Evolutionary conservation across 1,140 invertebrate species (phyloP).

Genomic region (Drosophila azteca): DNA sequence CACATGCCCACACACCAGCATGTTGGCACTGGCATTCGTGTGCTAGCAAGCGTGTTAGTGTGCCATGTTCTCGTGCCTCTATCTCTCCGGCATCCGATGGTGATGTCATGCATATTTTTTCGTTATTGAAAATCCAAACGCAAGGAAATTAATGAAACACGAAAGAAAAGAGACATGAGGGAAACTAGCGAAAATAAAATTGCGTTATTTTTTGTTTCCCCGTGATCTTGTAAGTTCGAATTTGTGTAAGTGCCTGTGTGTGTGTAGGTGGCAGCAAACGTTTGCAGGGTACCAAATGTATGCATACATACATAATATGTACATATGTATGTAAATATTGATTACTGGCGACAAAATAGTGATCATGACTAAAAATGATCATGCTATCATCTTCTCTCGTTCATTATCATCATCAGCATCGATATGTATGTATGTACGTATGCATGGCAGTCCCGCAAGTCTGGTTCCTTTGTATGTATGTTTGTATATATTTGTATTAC

Average conservation of each 20-base stretch:
- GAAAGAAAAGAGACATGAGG: not conserved
- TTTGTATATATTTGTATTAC: too few relatives aligned
- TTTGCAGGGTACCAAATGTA: not conserved
- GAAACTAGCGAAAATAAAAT: constrained; percentile 41
- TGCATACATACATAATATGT: not conserved
- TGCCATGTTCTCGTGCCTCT: constrained; percentile 17
- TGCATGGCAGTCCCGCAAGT: too few relatives aligned
- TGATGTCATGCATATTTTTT: constrained; percentile 81
- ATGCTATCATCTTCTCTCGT: constrained; percentile 36
- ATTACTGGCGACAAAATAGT: too few relatives aligned
- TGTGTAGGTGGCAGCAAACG: not conserved
- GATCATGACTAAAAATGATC: constrained; percentile 29
- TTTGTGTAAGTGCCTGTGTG: not conserved
- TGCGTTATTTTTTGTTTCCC: constrained; percentile 24
- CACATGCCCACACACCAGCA: too few relatives aligned
- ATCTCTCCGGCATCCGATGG: constrained; percentile 42
- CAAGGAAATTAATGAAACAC: constrained; percentile 43
- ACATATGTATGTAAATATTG: not conserved
- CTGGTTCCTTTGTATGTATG: too few relatives aligned
- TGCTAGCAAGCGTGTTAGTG: too few relatives aligned
- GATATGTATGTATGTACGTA: not conserved
- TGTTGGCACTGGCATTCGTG: not conserved
- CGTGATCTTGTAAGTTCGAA: not conserved
- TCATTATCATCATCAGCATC: constrained; percentile 44
- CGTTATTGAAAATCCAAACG: constrained; percentile 71